These are phyloP conservation scores for Heliconius sara DNA, from an alignment of 2,888 invertebrate species.

Conservation along the genomic window DNA sequence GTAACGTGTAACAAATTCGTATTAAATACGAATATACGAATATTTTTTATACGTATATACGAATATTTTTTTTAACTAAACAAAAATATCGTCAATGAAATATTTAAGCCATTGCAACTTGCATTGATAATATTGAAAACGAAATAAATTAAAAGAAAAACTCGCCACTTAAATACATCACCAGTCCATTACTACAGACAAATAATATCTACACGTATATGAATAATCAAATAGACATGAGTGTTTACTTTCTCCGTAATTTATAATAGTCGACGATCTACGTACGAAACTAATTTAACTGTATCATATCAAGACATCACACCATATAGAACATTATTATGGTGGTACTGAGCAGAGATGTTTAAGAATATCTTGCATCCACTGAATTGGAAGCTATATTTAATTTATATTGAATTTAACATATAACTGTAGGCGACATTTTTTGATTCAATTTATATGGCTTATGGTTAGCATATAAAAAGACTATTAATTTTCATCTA, in stretches of 20 bases:
- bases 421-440: too few species aligned
- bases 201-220: constrained; percentile 13
- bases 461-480: not conserved
- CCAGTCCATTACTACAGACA: not conserved
- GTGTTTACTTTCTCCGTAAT: constrained; percentile 32
- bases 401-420: not conserved
- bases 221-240: constrained; percentile 17
- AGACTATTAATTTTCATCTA: not conserved
- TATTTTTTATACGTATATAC: not conserved
- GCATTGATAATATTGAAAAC: not conserved
- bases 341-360: constrained; percentile 38
- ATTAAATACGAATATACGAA: not conserved
- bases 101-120: too few species aligned
- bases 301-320: constrained; percentile 42
- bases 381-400: constrained; percentile 5
- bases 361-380: constrained; percentile 18
- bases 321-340: constrained; percentile 20
- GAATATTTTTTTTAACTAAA: not conserved
- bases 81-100: not conserved
- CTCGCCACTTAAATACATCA: not conserved
- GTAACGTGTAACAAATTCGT: not conserved
- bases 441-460: not conserved
- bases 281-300: constrained; percentile 32
- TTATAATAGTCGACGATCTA: constrained; percentile 22
- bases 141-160: too few species aligned